Evolutionary conservation across 2,797 vertebrate species (phyloP), one percentile per base, ranked within the genome.

Genomic region (Gallinago nigripennis): DNA sequence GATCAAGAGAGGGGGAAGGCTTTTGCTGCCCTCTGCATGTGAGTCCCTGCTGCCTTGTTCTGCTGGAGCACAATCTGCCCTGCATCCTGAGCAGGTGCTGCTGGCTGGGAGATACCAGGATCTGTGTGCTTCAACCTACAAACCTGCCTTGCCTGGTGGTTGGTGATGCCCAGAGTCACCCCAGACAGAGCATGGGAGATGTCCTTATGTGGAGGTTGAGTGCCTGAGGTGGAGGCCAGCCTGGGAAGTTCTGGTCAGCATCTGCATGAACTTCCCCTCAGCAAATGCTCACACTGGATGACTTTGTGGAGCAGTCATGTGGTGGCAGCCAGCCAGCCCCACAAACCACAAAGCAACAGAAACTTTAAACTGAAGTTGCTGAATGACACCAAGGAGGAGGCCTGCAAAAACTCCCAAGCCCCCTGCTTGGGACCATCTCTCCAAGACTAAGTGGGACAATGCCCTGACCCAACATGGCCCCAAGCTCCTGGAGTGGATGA

Each of bases 391-490:
- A 9, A 16, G 11, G 45, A 28, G 35, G 35, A 65, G 24, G 39
- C 20, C 64, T 90, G 54, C 17, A 56, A 51, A 64, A 81, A 39
- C 24, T 51, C 46, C 25, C 6, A 48, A 66, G 31, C 18, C 27
- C 21, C 31, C 50, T 41, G n/a, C 6, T 1, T 73, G 24, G 43
- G 61, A 65, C 16, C 15, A 9, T 16, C 10, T 69, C 48, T 84
- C 57, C 54, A 45, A 41, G 31, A 50, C 18, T 4, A 25, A 63
- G 28, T 37, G 23, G 20, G 33, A 23, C 23, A 31, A 12, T 9
- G 7, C 8, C 18, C 16, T 0, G 2, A 65, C 28, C 15, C 16
- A 24, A 2, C 1, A 0, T 37, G 20, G 46, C 37, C 23, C 33
- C 0, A 1, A 64, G 33, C 9, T 85, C 27, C 27, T 41, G 11